Percentiles rank a stretch among this genome's conserved stretches.
These are phyloP conservation scores for Periophthalmodon schlosseri DNA, from an alignment of 2,113 vertebrate genomes.

Conservation along the genomic window DNA sequence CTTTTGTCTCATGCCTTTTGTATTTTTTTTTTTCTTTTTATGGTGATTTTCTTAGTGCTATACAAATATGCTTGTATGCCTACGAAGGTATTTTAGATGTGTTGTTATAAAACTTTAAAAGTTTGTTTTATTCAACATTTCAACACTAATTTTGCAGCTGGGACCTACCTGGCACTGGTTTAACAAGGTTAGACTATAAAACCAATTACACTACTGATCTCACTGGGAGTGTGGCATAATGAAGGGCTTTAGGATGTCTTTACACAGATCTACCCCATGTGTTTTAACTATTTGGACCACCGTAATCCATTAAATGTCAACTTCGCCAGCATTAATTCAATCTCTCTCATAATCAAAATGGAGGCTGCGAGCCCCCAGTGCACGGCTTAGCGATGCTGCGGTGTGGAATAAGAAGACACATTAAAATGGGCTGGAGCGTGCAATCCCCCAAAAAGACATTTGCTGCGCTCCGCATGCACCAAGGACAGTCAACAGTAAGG, in stretches of 20 bases:
- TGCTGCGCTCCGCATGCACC: conserved; percentile 67
- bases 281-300: conserved; percentile 50
- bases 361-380: conserved; percentile 54
- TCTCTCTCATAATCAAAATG: conserved; percentile 71
- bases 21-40: no score
- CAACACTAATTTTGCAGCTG: conserved; percentile 4
- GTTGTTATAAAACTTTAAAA: neutral
- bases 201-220: conserved; percentile 10
- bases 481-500: conserved; percentile 76
- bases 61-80: neutral
- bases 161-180: conserved; percentile 28
- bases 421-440: conserved; percentile 69
- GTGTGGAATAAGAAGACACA: conserved; percentile 62
- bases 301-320: conserved; percentile 67
- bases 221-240: conserved; percentile 37
- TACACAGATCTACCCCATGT: conserved; percentile 56
- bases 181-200: conserved; percentile 41
- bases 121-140: neutral
- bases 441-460: conserved; percentile 71
- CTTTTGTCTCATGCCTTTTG: neutral
- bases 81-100: neutral
- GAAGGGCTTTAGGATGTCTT: conserved; percentile 52
- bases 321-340: conserved; percentile 65
- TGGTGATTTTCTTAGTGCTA: neutral
- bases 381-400: conserved; percentile 50